phyloP scores from a whole-genome alignment of 2,888 invertebrate species.

The Cataglyphis livida region DNA sequence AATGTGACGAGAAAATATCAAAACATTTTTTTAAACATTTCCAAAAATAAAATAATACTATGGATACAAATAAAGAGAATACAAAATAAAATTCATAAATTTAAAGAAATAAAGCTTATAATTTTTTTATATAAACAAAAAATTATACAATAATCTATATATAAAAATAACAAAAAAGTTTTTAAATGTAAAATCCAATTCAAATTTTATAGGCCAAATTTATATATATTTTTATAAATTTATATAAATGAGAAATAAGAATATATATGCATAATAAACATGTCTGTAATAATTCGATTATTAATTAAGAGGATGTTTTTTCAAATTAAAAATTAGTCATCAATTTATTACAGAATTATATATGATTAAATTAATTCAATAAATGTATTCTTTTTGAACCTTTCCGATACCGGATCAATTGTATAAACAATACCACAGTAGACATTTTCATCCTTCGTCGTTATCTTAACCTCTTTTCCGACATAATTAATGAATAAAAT shows the following conservation, averaged over 20 bases:
- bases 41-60: not conserved
- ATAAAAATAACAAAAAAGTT: not conserved
- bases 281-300: not conserved
- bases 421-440: constrained; percentile 82
- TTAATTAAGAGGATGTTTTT: not conserved
- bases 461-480: constrained; percentile 79
- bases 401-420: constrained; percentile 84
- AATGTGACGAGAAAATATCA: not conserved
- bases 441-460: constrained; percentile 74
- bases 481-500: constrained; percentile 80
- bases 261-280: not conserved
- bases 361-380: not conserved
- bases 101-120: not conserved
- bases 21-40: not conserved
- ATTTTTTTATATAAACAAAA: not conserved
- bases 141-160: not conserved
- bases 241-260: not conserved
- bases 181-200: not conserved
- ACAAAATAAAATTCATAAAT: not conserved
- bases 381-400: constrained; percentile 72
- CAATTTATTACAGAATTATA: not conserved
- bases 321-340: not conserved
- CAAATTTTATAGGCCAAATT: not conserved
- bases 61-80: not conserved
- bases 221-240: not conserved